phyloP scores from a whole-genome alignment of 2,113 vertebrate genomes.

The Plecotus auritus region DNA sequence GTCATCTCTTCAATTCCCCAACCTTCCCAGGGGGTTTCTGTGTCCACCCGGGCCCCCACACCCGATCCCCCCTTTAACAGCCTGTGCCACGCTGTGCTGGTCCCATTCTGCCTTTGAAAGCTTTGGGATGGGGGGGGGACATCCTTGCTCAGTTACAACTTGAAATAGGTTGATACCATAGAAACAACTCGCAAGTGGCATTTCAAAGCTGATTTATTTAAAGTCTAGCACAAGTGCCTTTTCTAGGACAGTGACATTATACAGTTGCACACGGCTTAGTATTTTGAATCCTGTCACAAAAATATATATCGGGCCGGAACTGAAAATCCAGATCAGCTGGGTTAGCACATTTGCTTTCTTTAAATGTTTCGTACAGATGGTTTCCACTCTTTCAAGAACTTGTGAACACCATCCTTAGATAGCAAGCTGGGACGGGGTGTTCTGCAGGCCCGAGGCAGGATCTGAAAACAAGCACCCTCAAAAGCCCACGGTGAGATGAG shows the following conservation, averaged over 20 bases:
- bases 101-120: neutral
- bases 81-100: neutral
- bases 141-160: conserved; percentile 3
- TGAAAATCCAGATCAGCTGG: conserved; percentile 40
- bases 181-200: conserved; percentile 55
- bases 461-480: neutral
- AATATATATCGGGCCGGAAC: conserved; percentile 32
- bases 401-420: neutral
- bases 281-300: conserved; percentile 54
- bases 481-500: neutral
- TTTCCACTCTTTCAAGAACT: neutral
- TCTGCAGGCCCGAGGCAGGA: neutral
- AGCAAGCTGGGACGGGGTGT: neutral
- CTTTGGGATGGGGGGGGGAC: accelerated
- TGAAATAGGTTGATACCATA: conserved; percentile 68
- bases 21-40: neutral
- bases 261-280: conserved; percentile 44
- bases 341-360: conserved; percentile 31
- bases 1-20: neutral
- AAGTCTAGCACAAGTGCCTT: conserved; percentile 66
- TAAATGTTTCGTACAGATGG: neutral
- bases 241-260: conserved; percentile 65
- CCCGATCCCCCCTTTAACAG: neutral
- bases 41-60: too few species aligned
- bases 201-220: conserved; percentile 66